These are phyloP conservation scores for Leuctra nigra DNA, from an alignment of 2,888 invertebrate genomes.

Conservation along the genomic window DNA sequence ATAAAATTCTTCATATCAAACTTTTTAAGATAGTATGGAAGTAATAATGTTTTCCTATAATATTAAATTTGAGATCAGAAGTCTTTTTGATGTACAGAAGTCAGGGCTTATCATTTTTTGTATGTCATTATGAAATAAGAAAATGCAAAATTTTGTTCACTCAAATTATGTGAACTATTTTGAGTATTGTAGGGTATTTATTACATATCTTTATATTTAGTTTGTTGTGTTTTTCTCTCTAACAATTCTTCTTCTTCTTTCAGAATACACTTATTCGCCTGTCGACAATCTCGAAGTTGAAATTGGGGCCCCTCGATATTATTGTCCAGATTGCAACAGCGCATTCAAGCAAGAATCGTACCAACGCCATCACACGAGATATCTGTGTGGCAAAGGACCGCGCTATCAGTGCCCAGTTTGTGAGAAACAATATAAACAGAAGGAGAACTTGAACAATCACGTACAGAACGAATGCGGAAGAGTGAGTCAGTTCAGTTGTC, in stretches of 20 bases:
- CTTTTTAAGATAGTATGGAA: no score
- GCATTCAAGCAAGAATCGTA: conserved; percentile 23
- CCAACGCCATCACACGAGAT: conserved; percentile 21
- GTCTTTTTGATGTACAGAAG: no score
- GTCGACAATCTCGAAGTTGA: neutral
- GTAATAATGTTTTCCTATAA: no score
- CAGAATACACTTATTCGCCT: neutral
- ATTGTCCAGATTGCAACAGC: conserved; percentile 22
- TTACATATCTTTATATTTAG: no score
- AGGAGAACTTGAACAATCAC: conserved; percentile 37
- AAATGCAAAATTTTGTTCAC: no score
- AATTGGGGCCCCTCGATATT: neutral
- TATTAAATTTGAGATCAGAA: no score
- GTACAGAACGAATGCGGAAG: conserved; percentile 37
- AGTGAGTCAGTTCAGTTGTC: conserved; percentile 38
- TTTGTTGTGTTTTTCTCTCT: no score
- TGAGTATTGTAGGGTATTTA: no score
- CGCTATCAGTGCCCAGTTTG: conserved; percentile 40
- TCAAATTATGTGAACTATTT: no score
- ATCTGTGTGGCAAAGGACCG: conserved; percentile 41
- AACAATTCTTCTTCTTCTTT: neutral
- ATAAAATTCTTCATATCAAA: no score
- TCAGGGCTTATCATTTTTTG: no score
- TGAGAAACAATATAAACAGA: conserved; percentile 38
- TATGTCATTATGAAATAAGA: no score